Evolutionary conservation across 2,797 vertebrate genomes (phyloP).

Genomic region (Diceros bicornis): DNA sequence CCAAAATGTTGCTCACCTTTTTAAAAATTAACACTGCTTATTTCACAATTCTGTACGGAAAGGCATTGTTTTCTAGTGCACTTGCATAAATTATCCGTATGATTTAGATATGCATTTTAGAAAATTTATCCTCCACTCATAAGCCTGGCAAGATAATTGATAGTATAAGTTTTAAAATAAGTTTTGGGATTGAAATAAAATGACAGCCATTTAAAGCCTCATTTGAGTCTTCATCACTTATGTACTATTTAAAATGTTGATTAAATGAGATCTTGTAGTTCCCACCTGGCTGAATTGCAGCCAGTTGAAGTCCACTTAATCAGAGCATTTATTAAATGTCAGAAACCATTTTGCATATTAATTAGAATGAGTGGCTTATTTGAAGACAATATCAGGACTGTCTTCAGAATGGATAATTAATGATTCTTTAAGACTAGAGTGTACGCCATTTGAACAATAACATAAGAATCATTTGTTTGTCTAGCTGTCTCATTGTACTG

Average conservation of each 20-base stretch:
- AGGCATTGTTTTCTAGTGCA: not conserved
- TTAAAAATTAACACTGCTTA: not conserved
- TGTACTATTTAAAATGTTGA: constrained; percentile 20
- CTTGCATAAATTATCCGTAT: not conserved
- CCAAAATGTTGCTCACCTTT: not conserved
- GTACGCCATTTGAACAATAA: not conserved
- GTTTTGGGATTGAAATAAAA: constrained; percentile 56
- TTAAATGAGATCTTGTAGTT: not conserved
- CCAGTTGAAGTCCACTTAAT: constrained; percentile 20
- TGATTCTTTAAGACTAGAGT: constrained; percentile 49
- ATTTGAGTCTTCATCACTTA: not conserved
- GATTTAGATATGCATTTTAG: not conserved
- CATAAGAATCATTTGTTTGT: constrained; percentile 46
- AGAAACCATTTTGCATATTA: constrained; percentile 78
- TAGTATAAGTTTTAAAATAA: not conserved
- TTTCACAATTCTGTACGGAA: not conserved
- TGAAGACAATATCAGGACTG: constrained; percentile 64
- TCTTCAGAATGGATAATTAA: constrained; percentile 70
- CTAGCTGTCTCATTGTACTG: not conserved
- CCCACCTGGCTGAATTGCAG: not conserved
- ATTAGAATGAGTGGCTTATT: constrained; percentile 81
- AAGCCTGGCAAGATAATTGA: not conserved
- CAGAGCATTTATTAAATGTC: constrained; percentile 61
- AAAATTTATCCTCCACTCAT: not conserved
- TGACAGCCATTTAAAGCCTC: not conserved